Evolutionary conservation across 1,140 invertebrate species (phyloP).

Genomic region (silkworm (Bombyx mori)): DNA sequence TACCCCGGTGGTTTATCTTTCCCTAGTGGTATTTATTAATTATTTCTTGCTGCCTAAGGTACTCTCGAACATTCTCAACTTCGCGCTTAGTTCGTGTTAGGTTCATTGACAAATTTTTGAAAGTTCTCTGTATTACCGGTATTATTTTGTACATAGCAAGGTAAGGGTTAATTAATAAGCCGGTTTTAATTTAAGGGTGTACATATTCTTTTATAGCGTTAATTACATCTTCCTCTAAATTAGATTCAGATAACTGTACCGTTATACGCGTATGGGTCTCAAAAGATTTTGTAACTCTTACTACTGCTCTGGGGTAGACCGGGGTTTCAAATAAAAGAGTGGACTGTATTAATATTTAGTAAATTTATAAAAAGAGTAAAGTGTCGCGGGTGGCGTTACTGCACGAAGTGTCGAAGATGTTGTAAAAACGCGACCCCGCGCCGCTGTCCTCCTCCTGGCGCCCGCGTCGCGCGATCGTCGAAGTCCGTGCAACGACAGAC

Average conservation of each 20-base stretch:
- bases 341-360: too few species aligned
- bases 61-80: constrained; percentile 13
- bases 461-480: too few species aligned
- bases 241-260: constrained; percentile 2
- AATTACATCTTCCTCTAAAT: background rate
- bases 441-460: too few species aligned
- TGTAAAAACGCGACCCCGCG: constrained; percentile 4
- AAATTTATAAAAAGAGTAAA: too few species aligned
- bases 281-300: constrained; percentile 6
- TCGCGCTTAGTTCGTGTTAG: constrained; percentile 9
- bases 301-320: constrained; percentile 2
- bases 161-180: constrained; percentile 8
- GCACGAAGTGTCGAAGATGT: too few species aligned
- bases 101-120: constrained; percentile 15
- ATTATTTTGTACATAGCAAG: constrained; percentile 11
- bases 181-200: constrained; percentile 10
- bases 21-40: constrained; percentile 18
- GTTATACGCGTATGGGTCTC: constrained; percentile 2
- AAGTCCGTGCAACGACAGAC: too few species aligned
- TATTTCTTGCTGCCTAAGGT: constrained; percentile 13
- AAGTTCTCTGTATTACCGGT: constrained; percentile 12
- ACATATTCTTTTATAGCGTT: constrained; percentile 7
- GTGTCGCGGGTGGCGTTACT: too few species aligned
- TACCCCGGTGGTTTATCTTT: constrained; percentile 20
- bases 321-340: too few species aligned